Conservation (phyloP, 2,797 vertebrate genomes). For the Macroramphosus scolopax region DNA sequence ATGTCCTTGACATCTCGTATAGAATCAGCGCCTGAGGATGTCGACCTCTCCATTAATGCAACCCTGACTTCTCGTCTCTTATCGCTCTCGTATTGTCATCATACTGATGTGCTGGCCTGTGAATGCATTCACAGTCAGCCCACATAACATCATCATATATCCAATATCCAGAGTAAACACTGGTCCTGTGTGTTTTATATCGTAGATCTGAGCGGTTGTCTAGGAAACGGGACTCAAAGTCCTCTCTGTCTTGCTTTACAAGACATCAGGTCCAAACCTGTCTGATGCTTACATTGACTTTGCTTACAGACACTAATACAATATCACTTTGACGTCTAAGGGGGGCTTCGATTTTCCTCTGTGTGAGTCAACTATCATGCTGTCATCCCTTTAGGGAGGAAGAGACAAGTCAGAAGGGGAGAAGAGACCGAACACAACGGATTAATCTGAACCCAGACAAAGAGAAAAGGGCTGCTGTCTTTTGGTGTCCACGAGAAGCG, state of each 20-base stretch:
- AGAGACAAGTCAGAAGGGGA: background rate
- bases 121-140: too few species aligned
- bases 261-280: conserved; percentile 10
- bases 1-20: conserved; percentile 49
- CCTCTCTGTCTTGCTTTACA: conserved; percentile 16
- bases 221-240: conserved; percentile 19
- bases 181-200: conserved; percentile 11
- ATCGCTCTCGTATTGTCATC: too few species aligned
- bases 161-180: conserved; percentile 35
- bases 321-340: too few species aligned
- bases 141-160: conserved; percentile 2
- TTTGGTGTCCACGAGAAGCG: conserved; percentile 4
- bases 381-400: too few species aligned
- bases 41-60: conserved; percentile 25
- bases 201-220: background rate
- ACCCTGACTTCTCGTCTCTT: too few species aligned
- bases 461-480: conserved; percentile 23
- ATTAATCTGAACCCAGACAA: conserved; percentile 9
- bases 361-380: conserved; percentile 22
- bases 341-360: too few species aligned
- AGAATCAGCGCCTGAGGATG: conserved; percentile 42
- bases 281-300: too few species aligned
- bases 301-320: too few species aligned
- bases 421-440: conserved; percentile 15
- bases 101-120: too few species aligned